Conservation (phyloP, 2,888 invertebrate species). For the Chymomyza amoena region DNA sequence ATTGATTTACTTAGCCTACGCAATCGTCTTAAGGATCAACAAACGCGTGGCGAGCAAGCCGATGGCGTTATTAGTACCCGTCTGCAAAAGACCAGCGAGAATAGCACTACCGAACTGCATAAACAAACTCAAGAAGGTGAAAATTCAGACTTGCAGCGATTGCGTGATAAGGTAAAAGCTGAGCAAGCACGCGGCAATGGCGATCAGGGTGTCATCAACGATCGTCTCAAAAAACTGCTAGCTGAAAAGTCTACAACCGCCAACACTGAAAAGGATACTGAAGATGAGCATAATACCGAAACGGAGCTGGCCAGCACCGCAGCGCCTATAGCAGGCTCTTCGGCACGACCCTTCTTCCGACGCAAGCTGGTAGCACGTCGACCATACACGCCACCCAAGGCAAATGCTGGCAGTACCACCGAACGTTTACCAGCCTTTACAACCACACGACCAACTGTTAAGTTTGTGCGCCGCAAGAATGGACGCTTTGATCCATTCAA, state of each 20-base stretch:
- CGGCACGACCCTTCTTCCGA: slow-evolving; percentile 53
- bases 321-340: not conserved
- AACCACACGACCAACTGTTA: slow-evolving; percentile 50
- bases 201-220: slow-evolving; percentile 55
- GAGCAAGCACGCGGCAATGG: slow-evolving; percentile 50
- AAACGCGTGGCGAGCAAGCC: slow-evolving; percentile 35
- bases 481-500: slow-evolving; percentile 65
- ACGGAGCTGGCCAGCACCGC: not conserved
- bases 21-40: slow-evolving; percentile 53
- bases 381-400: slow-evolving; percentile 58
- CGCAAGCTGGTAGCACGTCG: slow-evolving; percentile 69
- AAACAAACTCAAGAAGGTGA: slow-evolving; percentile 12
- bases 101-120: not conserved
- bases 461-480: slow-evolving; percentile 66
- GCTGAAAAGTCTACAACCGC: slow-evolving; percentile 37
- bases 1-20: slow-evolving; percentile 53
- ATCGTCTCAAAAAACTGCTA: slow-evolving; percentile 63
- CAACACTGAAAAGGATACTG: slow-evolving; percentile 1
- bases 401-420: slow-evolving; percentile 34
- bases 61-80: slow-evolving; percentile 45
- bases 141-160: slow-evolving; percentile 45
- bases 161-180: slow-evolving; percentile 59
- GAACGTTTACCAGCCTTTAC: slow-evolving; percentile 26
- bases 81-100: slow-evolving; percentile 16
- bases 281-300: slow-evolving; percentile 7